Percentiles rank a stretch among this genome's conserved stretches.
These are phyloP conservation scores for Tupaia chinensis DNA, from an alignment of 2,113 vertebrate genomes.

Conservation along the genomic window DNA sequence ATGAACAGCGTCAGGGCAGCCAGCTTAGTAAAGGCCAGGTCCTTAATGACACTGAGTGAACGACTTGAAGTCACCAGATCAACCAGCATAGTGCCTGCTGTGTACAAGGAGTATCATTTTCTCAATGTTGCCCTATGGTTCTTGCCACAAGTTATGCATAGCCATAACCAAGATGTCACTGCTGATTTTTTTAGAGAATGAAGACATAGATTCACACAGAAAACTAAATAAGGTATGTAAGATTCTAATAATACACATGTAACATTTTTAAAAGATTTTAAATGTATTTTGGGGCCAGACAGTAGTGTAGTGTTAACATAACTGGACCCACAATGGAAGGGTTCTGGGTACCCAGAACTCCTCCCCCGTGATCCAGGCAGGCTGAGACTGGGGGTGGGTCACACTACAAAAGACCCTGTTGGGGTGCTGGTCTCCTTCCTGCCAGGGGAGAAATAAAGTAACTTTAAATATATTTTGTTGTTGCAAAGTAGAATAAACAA, in stretches of 20 bases:
- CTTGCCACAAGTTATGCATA: not conserved
- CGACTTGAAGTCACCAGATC: not conserved
- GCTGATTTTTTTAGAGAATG: not conserved
- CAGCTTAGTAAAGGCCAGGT: not conserved
- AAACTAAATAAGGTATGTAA: not conserved
- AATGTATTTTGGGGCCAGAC: not conserved
- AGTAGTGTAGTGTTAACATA: too few species aligned
- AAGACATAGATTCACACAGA: conserved; percentile 14
- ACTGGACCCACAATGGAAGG: too few species aligned
- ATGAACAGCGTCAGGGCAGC: not conserved
- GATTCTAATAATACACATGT: not conserved
- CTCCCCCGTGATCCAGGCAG: too few species aligned
- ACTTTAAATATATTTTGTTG: not conserved
- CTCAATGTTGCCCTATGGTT: conserved; percentile 14
- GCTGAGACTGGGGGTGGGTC: too few species aligned
- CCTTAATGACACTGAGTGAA: not conserved
- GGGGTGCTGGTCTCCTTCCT: too few species aligned
- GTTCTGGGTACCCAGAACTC: too few species aligned
- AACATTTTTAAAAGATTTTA: conserved; percentile 8
- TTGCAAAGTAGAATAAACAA: conserved; percentile 44
- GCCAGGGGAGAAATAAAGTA: too few species aligned
- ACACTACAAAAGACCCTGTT: too few species aligned
- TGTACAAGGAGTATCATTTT: conserved; percentile 18
- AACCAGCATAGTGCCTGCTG: not conserved
- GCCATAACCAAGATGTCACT: not conserved